Conservation (phyloP, 2,888 invertebrate genomes). For the Limulus polyphemus region DNA sequence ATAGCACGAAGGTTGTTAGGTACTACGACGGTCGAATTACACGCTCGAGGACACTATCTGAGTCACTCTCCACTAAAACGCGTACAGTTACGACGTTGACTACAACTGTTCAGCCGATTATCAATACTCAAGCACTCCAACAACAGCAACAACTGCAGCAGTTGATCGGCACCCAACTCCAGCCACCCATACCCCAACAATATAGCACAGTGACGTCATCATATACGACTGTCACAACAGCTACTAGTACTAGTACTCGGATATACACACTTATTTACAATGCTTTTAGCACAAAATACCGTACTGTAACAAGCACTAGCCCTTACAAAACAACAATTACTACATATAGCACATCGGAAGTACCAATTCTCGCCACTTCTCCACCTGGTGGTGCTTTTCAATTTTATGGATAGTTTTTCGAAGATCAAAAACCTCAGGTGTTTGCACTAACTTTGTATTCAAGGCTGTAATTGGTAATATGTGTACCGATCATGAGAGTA, state of each 20-base stretch:
- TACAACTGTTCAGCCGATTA: slow-evolving; percentile 24
- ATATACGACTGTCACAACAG: slow-evolving; percentile 23
- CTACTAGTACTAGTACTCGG: slow-evolving; percentile 25
- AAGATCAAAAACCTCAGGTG: no score
- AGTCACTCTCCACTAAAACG: slow-evolving; percentile 24
- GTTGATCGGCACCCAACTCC: slow-evolving; percentile 12
- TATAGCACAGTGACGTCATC: slow-evolving; percentile 23
- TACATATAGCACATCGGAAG: slow-evolving; percentile 15
- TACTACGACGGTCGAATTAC: slow-evolving; percentile 28
- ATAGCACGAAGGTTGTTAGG: slow-evolving; percentile 27
- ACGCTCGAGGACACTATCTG: slow-evolving; percentile 25
- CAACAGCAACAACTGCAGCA: slow-evolving; percentile 23
- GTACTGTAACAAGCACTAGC: slow-evolving; percentile 28
- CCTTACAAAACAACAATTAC: slow-evolving; percentile 26
- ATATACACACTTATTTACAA: slow-evolving; percentile 28
- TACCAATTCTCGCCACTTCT: slow-evolving; percentile 16
- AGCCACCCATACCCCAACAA: slow-evolving; percentile 14
- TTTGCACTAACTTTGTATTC: no score
- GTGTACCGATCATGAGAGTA: no score
- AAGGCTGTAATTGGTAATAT: no score
- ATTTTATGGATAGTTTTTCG: no score
- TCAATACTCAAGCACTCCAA: slow-evolving; percentile 22
- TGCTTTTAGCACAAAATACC: slow-evolving; percentile 27
- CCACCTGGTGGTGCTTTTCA: slow-evolving; percentile 8
- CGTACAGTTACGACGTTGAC: slow-evolving; percentile 23